Evolutionary conservation across 2,113 vertebrate genomes (phyloP), one percentile per base, ranked within the genome.

Genomic region (Erpornis zantholeuca): DNA sequence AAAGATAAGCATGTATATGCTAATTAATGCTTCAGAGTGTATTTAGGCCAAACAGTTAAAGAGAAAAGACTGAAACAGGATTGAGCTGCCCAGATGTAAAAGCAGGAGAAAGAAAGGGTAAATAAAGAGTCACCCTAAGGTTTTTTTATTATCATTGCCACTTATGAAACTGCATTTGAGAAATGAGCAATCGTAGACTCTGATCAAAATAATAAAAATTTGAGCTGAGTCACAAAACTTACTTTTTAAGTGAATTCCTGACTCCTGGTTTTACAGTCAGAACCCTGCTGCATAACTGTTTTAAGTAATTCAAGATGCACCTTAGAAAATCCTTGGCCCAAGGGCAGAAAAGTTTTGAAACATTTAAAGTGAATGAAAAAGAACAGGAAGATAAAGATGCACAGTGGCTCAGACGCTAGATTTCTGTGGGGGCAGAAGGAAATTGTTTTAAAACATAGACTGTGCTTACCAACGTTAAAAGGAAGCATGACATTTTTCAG

Each of bases 41-140:
- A 80, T 76, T 96, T 85, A 92, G 77, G 70, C 25, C 50, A 73
- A 95, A 80, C n/a, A 81, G 63, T 85, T 77, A 79, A 85, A 96
- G 71, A 88, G 45, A 59, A 78, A 90, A 93, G 47, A 73, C 31
- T 66, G 75, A 90, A 93, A 80, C 8, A 47, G 59, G 12, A 13
- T 21, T 93, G 47, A 83, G 53, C 36, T 78, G 47, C 71, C 47
- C 60, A 59, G 24, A 88, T 80, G 24, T 15, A 84, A 81, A 81
- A 63, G 31, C 12, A 71, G 27, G 14, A 92, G 23, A 45, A 81
- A 59, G 49, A 18, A 80, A 56, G 7, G 12, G 25, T 7, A 86
- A 77, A 56, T 27, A 80, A 50, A 71, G 22, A 40, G 21, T 56
- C 35, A 82, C 10, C 14, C 6, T 61, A 65, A 68, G 50, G 16